These are phyloP conservation scores for Meteorus colon DNA, from an alignment of 2,888 invertebrate genomes.

Conservation along the genomic window DNA sequence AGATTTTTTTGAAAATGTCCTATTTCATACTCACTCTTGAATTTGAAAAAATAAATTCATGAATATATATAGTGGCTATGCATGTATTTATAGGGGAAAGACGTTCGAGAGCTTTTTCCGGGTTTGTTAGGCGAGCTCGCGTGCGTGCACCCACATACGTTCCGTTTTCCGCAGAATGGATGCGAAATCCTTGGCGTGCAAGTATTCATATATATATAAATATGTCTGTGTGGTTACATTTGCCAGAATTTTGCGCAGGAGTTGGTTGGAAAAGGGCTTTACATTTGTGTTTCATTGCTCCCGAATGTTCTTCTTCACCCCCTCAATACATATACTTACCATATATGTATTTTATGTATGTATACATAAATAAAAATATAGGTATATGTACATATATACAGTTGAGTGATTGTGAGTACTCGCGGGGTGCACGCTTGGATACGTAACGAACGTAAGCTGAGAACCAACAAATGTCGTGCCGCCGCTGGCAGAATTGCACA, in stretches of 20 bases:
- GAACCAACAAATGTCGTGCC: constrained; percentile 67
- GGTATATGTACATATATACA: constrained; percentile 18
- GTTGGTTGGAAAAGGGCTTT: constrained; percentile 49
- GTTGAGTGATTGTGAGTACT: constrained; percentile 39
- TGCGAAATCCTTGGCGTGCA: constrained; percentile 27
- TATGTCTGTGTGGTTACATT: neutral
- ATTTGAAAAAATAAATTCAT: neutral
- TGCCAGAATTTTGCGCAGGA: constrained; percentile 34
- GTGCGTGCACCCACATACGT: constrained; percentile 32
- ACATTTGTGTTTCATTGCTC: constrained; percentile 57
- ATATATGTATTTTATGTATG: constrained; percentile 38
- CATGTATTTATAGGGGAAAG: neutral
- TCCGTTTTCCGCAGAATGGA: constrained; percentile 32
- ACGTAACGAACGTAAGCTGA: constrained; percentile 65
- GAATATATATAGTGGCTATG: neutral
- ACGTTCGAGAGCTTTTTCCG: constrained; percentile 34
- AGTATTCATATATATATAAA: neutral
- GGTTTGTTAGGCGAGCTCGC: constrained; percentile 35
- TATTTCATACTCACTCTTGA: neutral
- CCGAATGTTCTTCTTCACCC: constrained; percentile 49
- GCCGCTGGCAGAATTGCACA: constrained; percentile 43
- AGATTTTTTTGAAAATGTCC: no score
- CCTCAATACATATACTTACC: constrained; percentile 19
- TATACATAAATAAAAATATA: constrained; percentile 29
- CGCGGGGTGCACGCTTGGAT: constrained; percentile 36